Evolutionary conservation across 2,888 invertebrate species (phyloP), one percentile per base, ranked within the genome.

Genomic region (Eudemis profundana): DNA sequence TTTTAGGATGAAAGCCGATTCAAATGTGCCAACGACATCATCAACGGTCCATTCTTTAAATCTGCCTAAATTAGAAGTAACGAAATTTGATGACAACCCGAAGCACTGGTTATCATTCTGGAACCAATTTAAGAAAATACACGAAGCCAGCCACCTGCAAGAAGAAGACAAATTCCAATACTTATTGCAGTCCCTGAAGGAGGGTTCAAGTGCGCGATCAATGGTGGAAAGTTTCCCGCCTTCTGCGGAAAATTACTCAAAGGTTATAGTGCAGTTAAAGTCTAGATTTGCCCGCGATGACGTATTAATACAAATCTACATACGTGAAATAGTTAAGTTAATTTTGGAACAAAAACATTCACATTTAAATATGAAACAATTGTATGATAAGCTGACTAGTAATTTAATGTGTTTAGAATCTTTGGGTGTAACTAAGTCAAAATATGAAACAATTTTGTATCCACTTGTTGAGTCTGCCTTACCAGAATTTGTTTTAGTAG

Each of bases 151-250:
- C 3, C 21, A 46, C n/a, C 2, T 46, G 3, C 2, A 19, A 1
- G 46, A 21, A 12, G 46, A 46, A 14, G 46, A 46, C 46, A 46
- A 46, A 21, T 46, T 46, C n/a, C 46, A 46, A 21, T 46, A 46
- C 46, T 1, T 46, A 1, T n/a, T 46, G 3, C 46, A 46, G 21
- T 46, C 5, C 2, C 19, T 46, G 2, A 19, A 46, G 14, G 46
- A 46, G 21, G 46, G 8, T 1, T 46, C 46, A 17, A 46, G 8
- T 1, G 19, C 46, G 0, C 10, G 46, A 1, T 3, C n/a, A 3
- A 2, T 46, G 12, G 46, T 46, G 10, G 46, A 21, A 8, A 46
- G 46, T 8, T 46, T 46, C 19, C 46, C 46, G 1, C 21, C n/a
- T 1, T 46, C 46, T 3, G 46, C 46, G 0, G 46, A 10, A 1